Evolutionary conservation across 2,888 invertebrate genomes (phyloP).

Genomic region (Nipponacmea schrenckii): DNA sequence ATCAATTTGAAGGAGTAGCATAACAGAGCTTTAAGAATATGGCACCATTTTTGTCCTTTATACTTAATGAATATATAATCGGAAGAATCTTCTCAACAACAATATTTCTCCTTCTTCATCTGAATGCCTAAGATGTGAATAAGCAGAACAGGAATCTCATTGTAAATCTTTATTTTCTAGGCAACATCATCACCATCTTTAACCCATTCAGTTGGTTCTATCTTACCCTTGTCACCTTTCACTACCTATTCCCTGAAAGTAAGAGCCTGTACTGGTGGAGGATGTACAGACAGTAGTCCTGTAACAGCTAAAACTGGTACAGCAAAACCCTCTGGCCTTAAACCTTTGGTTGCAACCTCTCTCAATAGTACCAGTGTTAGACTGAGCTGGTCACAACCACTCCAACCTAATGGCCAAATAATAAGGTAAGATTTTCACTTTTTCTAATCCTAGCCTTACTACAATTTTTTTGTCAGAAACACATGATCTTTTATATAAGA

Average conservation of each 20-base stretch:
- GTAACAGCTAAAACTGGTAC: constrained; percentile 41
- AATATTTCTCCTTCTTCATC: too few relatives aligned
- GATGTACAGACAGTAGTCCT: constrained; percentile 51
- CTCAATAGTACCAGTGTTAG: constrained; percentile 45
- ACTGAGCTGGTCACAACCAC: constrained; percentile 51
- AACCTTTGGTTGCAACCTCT: constrained; percentile 37
- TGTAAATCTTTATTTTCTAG: constrained; percentile 12
- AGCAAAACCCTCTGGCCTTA: constrained; percentile 52
- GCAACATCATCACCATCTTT: constrained; percentile 35
- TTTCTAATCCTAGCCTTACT: neutral
- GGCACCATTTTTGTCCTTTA: too few relatives aligned
- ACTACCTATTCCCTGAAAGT: constrained; percentile 47
- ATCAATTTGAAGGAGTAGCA: too few relatives aligned
- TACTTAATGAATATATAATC: too few relatives aligned
- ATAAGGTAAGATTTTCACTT: constrained; percentile 44
- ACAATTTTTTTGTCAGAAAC: neutral
- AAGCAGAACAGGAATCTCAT: too few relatives aligned
- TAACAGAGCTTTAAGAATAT: too few relatives aligned
- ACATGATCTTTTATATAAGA: too few relatives aligned
- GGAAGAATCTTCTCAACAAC: too few relatives aligned
- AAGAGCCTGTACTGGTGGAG: constrained; percentile 56
- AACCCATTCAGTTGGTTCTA: constrained; percentile 42
- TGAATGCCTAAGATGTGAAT: too few relatives aligned
- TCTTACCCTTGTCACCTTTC: constrained; percentile 44
- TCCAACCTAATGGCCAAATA: constrained; percentile 53